A percentile compares a stretch with the other conserved stretches of the same genome.
Evolutionary conservation across 2,888 invertebrate species (phyloP).

Genomic region (Torymus aiolomorphi): DNA sequence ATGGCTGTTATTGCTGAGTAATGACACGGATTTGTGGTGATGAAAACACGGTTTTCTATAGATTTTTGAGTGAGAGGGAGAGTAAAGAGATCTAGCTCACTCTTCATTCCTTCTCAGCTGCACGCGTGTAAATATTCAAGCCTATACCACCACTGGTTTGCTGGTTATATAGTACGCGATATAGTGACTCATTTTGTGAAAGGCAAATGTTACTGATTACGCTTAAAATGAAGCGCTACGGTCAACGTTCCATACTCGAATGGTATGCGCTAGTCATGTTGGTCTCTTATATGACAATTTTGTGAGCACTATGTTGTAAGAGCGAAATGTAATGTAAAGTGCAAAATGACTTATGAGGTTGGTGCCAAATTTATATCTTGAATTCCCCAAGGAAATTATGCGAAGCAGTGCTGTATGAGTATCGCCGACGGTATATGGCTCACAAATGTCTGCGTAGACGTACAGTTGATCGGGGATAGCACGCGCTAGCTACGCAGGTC

Average conservation of each 20-base stretch:
- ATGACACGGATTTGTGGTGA: too few species aligned
- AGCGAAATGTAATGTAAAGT: too few species aligned
- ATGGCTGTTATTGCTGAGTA: too few species aligned
- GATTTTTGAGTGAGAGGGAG: too few species aligned
- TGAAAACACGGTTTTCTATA: too few species aligned
- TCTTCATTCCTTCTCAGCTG: not conserved
- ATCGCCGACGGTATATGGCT: too few species aligned
- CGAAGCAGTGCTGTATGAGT: too few species aligned
- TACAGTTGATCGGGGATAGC: constrained; percentile 51
- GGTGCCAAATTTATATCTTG: too few species aligned
- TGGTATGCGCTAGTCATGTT: constrained; percentile 16
- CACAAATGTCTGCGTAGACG: too few species aligned
- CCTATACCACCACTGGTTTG: constrained; percentile 36
- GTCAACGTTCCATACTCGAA: constrained; percentile 49
- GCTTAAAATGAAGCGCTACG: constrained; percentile 42
- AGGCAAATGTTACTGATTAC: not conserved
- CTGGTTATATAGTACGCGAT: not conserved
- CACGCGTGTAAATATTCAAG: constrained; percentile 33
- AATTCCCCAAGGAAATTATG: too few species aligned
- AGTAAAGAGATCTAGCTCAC: too few species aligned
- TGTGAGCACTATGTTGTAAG: constrained; percentile 44
- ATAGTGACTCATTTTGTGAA: constrained; percentile 31
- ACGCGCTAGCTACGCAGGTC: constrained; percentile 7
- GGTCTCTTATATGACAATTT: constrained; percentile 50
- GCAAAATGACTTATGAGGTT: too few species aligned